phyloP scores from a whole-genome alignment of 2,888 invertebrate genomes.

The Parapristionchus giblindavisi region DNA sequence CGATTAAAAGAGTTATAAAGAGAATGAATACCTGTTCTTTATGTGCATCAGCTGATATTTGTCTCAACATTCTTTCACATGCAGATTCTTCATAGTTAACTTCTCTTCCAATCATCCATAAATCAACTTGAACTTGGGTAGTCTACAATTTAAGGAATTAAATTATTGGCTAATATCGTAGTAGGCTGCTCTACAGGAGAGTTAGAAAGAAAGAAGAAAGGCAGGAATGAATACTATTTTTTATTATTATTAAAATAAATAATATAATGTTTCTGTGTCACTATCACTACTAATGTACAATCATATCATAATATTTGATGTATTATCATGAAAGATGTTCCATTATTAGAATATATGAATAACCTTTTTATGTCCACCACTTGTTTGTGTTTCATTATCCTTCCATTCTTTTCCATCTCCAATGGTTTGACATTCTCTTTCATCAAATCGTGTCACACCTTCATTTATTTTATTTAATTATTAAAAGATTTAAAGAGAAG shows the following conservation, averaged over 20 bases:
- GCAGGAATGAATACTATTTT: background rate
- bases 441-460: slow-evolving; percentile 31
- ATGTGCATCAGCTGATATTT: slow-evolving; percentile 30
- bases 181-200: too few species aligned
- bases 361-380: slow-evolving; percentile 27
- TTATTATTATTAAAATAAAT: background rate
- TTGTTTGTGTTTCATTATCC: slow-evolving; percentile 35
- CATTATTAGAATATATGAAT: background rate
- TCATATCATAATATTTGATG: too few species aligned
- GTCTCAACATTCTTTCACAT: slow-evolving; percentile 25
- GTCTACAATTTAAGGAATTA: slow-evolving; percentile 3
- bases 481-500: background rate
- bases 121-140: slow-evolving; percentile 8
- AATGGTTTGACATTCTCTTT: background rate
- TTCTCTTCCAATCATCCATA: slow-evolving; percentile 17
- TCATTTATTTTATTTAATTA: too few species aligned
- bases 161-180: background rate
- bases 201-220: too few species aligned
- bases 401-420: slow-evolving; percentile 30
- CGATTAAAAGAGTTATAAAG: background rate
- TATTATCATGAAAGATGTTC: too few species aligned
- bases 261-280: background rate
- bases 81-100: slow-evolving; percentile 19
- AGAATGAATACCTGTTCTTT: slow-evolving; percentile 21
- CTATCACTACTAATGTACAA: too few species aligned